Evolutionary conservation across 2,797 vertebrate genomes (phyloP).

Genomic region (Clarias pachynema): DNA sequence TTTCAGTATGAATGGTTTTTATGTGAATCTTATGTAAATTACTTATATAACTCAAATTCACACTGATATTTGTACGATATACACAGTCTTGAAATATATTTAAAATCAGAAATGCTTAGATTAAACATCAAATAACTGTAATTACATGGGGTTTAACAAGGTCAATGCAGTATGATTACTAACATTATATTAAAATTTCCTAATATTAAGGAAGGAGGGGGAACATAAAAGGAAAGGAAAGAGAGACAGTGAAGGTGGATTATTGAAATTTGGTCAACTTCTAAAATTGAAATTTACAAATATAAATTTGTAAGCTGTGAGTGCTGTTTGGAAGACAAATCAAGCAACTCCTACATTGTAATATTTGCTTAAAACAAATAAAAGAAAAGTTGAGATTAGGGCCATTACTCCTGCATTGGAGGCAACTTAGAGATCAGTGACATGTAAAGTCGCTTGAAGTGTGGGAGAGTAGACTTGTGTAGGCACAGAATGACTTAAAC

Average conservation of each 20-base stretch:
- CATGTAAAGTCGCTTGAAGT: slow-evolving; percentile 34
- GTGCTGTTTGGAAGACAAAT: neutral
- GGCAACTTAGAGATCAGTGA: slow-evolving; percentile 23
- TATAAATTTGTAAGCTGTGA: neutral
- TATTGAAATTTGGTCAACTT: neutral
- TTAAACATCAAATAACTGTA: neutral
- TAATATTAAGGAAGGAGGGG: neutral
- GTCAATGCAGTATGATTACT: neutral
- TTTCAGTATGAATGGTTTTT: too few relatives aligned
- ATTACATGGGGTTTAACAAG: neutral
- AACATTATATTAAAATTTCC: neutral
- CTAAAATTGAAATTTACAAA: neutral
- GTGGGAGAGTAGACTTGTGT: slow-evolving; percentile 45
- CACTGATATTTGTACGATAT: neutral
- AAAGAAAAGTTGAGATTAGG: neutral
- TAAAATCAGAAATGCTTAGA: neutral
- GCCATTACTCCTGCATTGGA: slow-evolving; percentile 14
- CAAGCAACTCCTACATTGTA: neutral
- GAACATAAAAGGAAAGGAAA: neutral
- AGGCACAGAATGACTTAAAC: slow-evolving; percentile 48
- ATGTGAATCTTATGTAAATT: neutral
- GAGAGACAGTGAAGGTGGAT: neutral
- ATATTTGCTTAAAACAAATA: neutral
- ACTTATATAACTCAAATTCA: neutral
- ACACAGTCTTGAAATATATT: neutral